Evolutionary conservation across 1,140 invertebrate species (phyloP), one percentile per base, ranked within the genome.

Genomic region (Hestina assimilis): DNA sequence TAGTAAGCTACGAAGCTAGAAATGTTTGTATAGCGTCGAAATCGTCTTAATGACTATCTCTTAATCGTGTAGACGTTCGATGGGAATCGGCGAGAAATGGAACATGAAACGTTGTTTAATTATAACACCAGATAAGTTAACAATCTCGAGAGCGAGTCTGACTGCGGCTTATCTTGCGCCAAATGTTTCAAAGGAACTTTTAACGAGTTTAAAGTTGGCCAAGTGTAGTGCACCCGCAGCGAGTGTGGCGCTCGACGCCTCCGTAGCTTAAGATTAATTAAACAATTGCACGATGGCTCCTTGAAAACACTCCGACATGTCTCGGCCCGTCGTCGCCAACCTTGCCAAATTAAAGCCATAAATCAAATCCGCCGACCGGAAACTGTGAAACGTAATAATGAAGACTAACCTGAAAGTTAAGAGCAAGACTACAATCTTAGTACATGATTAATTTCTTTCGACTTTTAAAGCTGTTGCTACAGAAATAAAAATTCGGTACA

Each of bases 111-210:
- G 63, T 68, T 75, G 73, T 83, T 85, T 85, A 87, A 87, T 87
- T 87, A 84, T 80, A 87, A 78, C 79, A 81, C 66, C 72, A 79
- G 78, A 85, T 85, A 83, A 83, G 81, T 87, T 87, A 87, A 87
- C 77, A 87, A 87, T 83, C 79, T 83, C 63, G 71, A 75, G 81
- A 78, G 72, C 71, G 59, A 79, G 73, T 83, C 82, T 78, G 70
- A 83, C 72, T 83, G 81, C 67, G 82, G 78, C 81, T 86, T 87
- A 87, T 87, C 81, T 82, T 75, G 83, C 79, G 79, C 82, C 84
- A 86, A 87, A 87, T 87, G 84, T 87, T 87, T 79, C 84, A 82
- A 84, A 80, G 81, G 75, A 87, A 86, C 79, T 87, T 87, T 87
- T 87, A 87, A 87, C 84, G 84, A 87, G 84, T 87, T 87, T 84